Conservation (phyloP, 2,113 vertebrate species). For the Tenebrosternarchus preto region DNA sequence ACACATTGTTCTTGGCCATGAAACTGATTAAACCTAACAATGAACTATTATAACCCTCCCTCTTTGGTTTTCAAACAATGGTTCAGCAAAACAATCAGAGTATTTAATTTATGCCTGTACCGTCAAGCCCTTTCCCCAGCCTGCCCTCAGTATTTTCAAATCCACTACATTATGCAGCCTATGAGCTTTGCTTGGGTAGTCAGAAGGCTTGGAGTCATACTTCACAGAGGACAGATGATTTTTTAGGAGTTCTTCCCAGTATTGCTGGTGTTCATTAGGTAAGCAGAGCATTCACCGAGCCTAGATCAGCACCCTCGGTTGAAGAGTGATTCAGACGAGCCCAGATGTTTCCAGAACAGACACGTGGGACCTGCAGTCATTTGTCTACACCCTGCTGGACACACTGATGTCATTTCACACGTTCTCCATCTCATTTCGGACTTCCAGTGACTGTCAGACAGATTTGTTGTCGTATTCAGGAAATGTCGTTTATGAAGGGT, state of each 20-base stretch:
- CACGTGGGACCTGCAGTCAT: slow-evolving; percentile 29
- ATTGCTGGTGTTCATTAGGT: background rate
- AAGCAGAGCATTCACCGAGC: background rate
- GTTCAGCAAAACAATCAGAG: background rate
- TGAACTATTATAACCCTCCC: background rate
- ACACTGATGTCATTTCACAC: slow-evolving; percentile 17
- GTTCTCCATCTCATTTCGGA: background rate
- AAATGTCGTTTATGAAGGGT: slow-evolving; percentile 8
- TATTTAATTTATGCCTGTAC: background rate
- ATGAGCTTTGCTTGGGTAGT: background rate
- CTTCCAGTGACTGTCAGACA: slow-evolving; percentile 6
- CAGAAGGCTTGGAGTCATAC: background rate
- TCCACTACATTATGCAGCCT: background rate
- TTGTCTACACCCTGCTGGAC: slow-evolving; percentile 23
- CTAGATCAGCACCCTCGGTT: background rate
- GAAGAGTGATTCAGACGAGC: background rate
- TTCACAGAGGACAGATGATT: background rate
- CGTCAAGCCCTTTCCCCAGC: background rate
- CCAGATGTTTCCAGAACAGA: slow-evolving; percentile 57
- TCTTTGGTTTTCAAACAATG: background rate
- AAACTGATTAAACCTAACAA: background rate
- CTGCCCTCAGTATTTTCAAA: background rate
- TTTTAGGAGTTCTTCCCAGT: background rate
- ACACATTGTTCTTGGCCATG: background rate
- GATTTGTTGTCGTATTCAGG: background rate